Evolutionary conservation across 1,140 invertebrate genomes (phyloP).

Genomic region (Brachionus rubens): DNA sequence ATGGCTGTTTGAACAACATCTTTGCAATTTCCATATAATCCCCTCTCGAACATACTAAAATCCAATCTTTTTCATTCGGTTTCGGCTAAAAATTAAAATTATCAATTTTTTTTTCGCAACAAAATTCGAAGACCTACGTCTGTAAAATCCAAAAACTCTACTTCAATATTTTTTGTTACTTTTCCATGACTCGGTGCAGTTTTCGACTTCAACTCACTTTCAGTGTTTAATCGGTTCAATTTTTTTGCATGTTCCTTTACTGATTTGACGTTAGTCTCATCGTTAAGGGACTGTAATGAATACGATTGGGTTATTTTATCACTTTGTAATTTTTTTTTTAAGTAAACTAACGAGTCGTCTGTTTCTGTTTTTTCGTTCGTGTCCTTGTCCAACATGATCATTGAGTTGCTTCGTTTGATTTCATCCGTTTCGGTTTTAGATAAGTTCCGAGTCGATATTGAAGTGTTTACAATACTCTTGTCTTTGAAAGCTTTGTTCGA

Average conservation of each 20-base stretch:
- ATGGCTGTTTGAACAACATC: slow-evolving; percentile 35
- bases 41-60: slow-evolving; percentile 34
- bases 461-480: neutral
- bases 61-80: slow-evolving; percentile 35
- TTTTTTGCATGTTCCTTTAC: slow-evolving; percentile 44
- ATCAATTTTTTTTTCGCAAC: neutral
- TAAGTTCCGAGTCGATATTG: no score
- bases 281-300: slow-evolving; percentile 11
- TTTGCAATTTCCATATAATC: slow-evolving; percentile 35
- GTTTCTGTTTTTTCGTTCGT: neutral
- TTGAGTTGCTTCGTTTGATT: neutral
- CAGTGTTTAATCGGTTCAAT: slow-evolving; percentile 31
- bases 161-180: neutral
- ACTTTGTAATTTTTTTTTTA: no score
- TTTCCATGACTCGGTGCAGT: no score
- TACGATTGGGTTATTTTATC: neutral
- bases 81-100: neutral
- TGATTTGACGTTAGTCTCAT: neutral
- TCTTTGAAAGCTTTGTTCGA: slow-evolving; percentile 1
- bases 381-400: neutral
- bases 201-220: neutral
- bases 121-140: neutral
- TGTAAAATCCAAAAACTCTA: slow-evolving; percentile 28
- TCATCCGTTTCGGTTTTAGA: neutral
- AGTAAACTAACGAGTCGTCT: no score